phyloP scores from a whole-genome alignment of 2,888 invertebrate species.

The Mythimna pallens region DNA sequence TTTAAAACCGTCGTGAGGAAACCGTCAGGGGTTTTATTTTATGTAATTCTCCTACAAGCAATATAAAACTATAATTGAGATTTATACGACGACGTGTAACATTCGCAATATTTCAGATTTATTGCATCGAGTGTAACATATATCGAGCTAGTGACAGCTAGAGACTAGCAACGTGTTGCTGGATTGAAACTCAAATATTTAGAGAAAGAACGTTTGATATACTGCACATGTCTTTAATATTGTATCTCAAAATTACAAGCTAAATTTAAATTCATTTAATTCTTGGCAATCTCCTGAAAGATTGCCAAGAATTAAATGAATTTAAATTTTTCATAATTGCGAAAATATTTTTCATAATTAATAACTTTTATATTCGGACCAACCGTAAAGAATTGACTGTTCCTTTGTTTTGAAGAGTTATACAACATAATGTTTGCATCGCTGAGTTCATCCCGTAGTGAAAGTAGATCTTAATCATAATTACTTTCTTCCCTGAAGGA shows the following conservation, averaged over 20 bases:
- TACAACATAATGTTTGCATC: too few relatives aligned
- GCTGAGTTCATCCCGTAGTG: too few relatives aligned
- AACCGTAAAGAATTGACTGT: neutral
- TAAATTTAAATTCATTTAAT: neutral
- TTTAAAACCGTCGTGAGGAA: too few relatives aligned
- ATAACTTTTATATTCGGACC: neutral
- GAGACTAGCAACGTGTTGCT: neutral
- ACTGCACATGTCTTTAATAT: neutral
- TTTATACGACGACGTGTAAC: slow-evolving; percentile 14
- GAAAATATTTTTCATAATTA: too few relatives aligned
- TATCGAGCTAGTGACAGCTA: neutral
- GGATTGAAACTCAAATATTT: slow-evolving; percentile 13
- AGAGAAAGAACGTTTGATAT: slow-evolving; percentile 1
- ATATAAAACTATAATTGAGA: neutral
- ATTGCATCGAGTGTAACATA: slow-evolving; percentile 3
- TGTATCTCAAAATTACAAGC: neutral
- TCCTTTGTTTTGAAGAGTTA: too few relatives aligned
- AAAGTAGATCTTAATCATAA: neutral
- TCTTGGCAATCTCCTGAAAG: neutral
- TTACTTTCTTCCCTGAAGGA: neutral
- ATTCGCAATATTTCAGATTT: slow-evolving; percentile 26
- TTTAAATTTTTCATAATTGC: too few relatives aligned
- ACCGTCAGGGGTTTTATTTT: too few relatives aligned
- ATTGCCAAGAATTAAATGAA: too few relatives aligned
- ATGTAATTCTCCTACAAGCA: neutral